These are phyloP conservation scores for Drosophila anomalata DNA, from an alignment of 2,888 invertebrate genomes.

Conservation along the genomic window DNA sequence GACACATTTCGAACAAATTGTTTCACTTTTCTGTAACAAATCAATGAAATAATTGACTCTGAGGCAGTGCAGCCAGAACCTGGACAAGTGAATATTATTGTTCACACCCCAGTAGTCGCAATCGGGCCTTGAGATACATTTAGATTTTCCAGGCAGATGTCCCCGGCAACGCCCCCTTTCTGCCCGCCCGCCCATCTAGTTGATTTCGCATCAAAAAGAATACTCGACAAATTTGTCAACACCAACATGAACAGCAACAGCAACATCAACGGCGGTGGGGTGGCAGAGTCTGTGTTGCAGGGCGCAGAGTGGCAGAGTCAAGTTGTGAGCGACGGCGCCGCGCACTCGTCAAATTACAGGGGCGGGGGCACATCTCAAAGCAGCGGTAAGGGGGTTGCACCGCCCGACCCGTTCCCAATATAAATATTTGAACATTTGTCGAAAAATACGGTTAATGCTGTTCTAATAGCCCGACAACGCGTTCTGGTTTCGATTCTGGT, in stretches of 20 bases:
- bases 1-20: background rate
- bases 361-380: background rate
- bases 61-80: background rate
- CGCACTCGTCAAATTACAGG: slow-evolving; percentile 71
- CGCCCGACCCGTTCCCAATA: slow-evolving; percentile 25
- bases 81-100: slow-evolving; percentile 25
- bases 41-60: slow-evolving; percentile 2
- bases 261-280: slow-evolving; percentile 16
- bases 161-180: slow-evolving; percentile 49
- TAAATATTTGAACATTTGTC: slow-evolving; percentile 83
- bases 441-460: slow-evolving; percentile 82
- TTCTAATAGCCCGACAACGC: slow-evolving; percentile 67
- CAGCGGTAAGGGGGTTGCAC: slow-evolving; percentile 42
- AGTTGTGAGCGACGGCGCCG: slow-evolving; percentile 58
- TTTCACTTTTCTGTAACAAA: background rate
- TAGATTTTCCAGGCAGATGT: slow-evolving; percentile 67
- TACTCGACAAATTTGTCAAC: slow-evolving; percentile 61
- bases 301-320: slow-evolving; percentile 72
- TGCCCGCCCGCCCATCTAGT: slow-evolving; percentile 18
- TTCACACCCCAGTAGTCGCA: slow-evolving; percentile 1
- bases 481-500: background rate
- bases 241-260: slow-evolving; percentile 45
- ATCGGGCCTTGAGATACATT: slow-evolving; percentile 24
- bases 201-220: slow-evolving; percentile 68
- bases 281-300: slow-evolving; percentile 19